These are phyloP conservation scores for Macaca mulatta DNA, from an alignment of 2,113 vertebrate genomes.

Conservation along the genomic window DNA sequence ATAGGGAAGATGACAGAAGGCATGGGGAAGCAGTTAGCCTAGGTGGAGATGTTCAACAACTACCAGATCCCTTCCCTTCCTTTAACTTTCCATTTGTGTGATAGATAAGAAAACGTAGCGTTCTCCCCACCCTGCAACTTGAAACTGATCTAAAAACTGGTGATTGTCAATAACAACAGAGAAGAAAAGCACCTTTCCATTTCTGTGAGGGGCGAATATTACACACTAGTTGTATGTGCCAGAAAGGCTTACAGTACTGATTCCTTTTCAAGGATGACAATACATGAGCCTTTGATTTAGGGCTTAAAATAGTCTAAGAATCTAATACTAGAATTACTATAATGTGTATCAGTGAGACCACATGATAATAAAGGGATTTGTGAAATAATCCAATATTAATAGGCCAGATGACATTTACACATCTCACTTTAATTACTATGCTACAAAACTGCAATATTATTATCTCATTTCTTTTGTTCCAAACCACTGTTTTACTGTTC, in stretches of 20 bases:
- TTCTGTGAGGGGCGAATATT: neutral
- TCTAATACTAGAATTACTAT: slow-evolving; percentile 47
- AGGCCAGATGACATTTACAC: slow-evolving; percentile 59
- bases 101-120: neutral
- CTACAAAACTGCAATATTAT: slow-evolving; percentile 36
- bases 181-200: neutral
- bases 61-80: neutral
- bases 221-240: neutral
- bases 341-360: neutral
- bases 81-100: neutral
- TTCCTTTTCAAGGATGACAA: neutral
- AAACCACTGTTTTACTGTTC: neutral
- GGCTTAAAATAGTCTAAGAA: slow-evolving; percentile 39
- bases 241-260: neutral
- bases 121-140: neutral
- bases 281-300: neutral
- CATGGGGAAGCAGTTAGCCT: neutral
- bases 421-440: slow-evolving; percentile 63
- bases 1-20: neutral
- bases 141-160: neutral
- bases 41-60: neutral
- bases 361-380: slow-evolving; percentile 37
- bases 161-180: neutral
- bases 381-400: slow-evolving; percentile 62
- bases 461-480: slow-evolving; percentile 53